These are phyloP conservation scores for Saguinus oedipus DNA, from an alignment of 2,797 vertebrate genomes.

Conservation along the genomic window DNA sequence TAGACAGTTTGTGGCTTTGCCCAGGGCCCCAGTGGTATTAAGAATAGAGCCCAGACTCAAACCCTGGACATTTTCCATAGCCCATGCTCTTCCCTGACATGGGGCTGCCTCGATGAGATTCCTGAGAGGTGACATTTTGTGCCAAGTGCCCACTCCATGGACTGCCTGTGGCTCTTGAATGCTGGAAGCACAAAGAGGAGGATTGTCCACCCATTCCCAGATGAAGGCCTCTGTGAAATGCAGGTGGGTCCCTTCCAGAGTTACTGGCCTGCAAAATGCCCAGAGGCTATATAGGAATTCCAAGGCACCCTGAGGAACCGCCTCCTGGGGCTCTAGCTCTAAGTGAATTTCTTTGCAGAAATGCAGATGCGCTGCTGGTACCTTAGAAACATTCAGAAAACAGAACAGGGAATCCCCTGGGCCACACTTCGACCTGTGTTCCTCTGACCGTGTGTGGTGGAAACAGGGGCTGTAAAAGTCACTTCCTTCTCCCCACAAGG, in stretches of 20 bases:
- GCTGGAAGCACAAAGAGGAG: background rate
- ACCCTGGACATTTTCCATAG: background rate
- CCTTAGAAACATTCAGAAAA: conserved; percentile 23
- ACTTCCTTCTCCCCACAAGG: conserved; percentile 53
- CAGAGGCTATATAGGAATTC: background rate
- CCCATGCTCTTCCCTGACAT: background rate
- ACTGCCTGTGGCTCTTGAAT: background rate
- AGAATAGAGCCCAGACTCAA: background rate
- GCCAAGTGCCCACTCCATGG: background rate
- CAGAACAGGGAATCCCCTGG: background rate
- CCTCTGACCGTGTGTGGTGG: background rate
- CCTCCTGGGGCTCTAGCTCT: background rate
- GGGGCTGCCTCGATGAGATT: background rate
- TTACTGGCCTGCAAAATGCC: background rate
- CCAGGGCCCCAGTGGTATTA: background rate
- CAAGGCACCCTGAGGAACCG: background rate
- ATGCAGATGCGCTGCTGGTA: background rate
- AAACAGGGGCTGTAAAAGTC: conserved; percentile 57
- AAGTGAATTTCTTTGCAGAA: conserved; percentile 27
- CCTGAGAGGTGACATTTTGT: background rate
- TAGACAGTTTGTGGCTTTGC: background rate
- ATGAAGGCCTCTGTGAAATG: background rate
- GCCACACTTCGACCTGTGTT: conserved; percentile 30
- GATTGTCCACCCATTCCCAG: background rate
- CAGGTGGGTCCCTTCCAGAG: background rate